These are phyloP conservation scores for Clamator glandarius DNA, from an alignment of 2,797 vertebrate species.

Conservation along the genomic window DNA sequence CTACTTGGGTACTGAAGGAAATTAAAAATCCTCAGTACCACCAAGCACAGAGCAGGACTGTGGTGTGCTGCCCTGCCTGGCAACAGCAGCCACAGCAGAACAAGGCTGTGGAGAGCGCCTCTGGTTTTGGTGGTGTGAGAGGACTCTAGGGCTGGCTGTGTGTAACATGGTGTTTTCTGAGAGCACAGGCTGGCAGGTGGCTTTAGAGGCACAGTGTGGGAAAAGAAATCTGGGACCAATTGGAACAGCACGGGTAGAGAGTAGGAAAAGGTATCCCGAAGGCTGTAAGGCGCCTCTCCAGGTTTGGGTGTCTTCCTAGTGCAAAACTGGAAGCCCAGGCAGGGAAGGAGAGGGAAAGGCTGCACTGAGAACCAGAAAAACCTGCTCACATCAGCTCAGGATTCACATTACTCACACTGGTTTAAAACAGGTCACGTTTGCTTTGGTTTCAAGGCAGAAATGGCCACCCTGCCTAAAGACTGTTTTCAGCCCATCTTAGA, in stretches of 20 bases:
- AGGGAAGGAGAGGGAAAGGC: neutral
- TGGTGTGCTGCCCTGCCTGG: neutral
- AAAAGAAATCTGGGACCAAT: neutral
- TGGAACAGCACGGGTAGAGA: neutral
- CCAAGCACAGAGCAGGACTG: neutral
- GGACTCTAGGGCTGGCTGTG: neutral
- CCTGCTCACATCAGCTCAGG: neutral
- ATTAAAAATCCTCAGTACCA: neutral
- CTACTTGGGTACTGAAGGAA: neutral
- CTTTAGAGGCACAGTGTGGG: neutral
- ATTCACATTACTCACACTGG: slow-evolving; percentile 38
- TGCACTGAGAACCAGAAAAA: slow-evolving; percentile 60
- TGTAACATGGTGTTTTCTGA: neutral
- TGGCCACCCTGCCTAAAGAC: neutral
- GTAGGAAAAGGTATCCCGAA: slow-evolving; percentile 2
- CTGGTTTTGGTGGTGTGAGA: neutral
- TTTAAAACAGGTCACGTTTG: slow-evolving; percentile 32
- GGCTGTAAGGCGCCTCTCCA: neutral
- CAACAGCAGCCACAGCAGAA: neutral
- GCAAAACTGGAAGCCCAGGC: neutral
- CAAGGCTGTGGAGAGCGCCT: rapidly evolving
- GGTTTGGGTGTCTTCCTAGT: neutral
- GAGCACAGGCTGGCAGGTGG: neutral
- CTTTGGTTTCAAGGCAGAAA: slow-evolving; percentile 29
- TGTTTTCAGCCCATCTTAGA: neutral